Conservation (phyloP, 2,797 vertebrate species). For the Notoglanidium macrostoma region DNA sequence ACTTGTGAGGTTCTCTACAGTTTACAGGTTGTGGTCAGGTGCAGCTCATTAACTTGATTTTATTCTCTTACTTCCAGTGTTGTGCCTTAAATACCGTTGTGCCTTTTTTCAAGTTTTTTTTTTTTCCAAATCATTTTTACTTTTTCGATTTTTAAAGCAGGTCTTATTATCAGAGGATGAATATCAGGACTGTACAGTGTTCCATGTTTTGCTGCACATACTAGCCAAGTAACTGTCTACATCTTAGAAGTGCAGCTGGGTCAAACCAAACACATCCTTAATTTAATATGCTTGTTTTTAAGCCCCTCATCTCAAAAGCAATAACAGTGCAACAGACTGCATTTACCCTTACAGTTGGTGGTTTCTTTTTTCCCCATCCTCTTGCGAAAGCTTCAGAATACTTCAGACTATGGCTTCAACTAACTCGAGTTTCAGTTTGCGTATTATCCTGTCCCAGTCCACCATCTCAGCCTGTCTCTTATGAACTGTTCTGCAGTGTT, state of each 20-base stretch:
- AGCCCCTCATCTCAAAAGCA: neutral
- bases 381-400: neutral
- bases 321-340: neutral
- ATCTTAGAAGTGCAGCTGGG: neutral
- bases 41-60: slow-evolving; percentile 5
- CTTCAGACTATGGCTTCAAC: neutral
- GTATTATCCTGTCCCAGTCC: neutral
- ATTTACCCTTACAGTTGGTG: neutral
- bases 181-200: neutral
- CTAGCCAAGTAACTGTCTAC: neutral
- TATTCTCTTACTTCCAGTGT: neutral
- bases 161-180: neutral
- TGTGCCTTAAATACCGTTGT: slow-evolving; percentile 37
- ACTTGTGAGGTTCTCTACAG: neutral
- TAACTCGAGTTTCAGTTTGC: neutral
- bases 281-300: neutral
- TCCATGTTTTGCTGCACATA: neutral
- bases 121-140: neutral
- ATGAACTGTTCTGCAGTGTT: neutral
- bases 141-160: neutral
- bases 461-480: neutral
- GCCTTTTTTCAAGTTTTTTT: slow-evolving; percentile 20
- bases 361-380: neutral
- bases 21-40: slow-evolving; percentile 2
- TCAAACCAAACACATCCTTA: neutral